A percentile compares a stretch with the other conserved stretches of the same genome.
phyloP scores from a whole-genome alignment of 2,888 invertebrate species.

The Aradus depressus region DNA sequence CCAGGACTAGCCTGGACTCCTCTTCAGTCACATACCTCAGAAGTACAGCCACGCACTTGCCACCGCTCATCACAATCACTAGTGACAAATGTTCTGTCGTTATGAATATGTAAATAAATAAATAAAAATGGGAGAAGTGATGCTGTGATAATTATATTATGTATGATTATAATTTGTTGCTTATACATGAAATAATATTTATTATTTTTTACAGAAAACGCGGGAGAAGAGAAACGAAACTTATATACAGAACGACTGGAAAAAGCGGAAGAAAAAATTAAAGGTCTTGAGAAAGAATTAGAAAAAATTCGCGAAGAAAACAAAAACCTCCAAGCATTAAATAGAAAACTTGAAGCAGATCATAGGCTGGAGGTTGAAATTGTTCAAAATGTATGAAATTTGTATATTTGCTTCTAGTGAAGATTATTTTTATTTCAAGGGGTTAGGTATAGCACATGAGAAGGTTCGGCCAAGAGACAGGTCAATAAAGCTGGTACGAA shows the following conservation, averaged over 20 bases:
- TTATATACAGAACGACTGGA: conserved; percentile 8
- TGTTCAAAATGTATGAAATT: conserved; percentile 40
- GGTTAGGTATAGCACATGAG: too few species aligned
- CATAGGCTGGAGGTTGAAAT: conserved; percentile 42
- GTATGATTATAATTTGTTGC: not conserved
- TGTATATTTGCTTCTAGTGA: not conserved
- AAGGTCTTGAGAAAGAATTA: conserved; percentile 34
- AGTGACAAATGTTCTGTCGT: too few species aligned
- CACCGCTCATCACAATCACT: too few species aligned
- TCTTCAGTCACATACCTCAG: too few species aligned
- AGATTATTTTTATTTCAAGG: not conserved
- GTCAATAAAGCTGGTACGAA: too few species aligned
- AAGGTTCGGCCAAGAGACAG: too few species aligned
- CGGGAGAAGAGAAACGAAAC: conserved; percentile 2
- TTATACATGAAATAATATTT: not conserved
- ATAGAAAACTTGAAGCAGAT: conserved; percentile 34
- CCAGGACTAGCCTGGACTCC: too few species aligned
- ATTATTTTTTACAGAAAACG: not conserved
- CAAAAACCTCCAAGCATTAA: conserved; percentile 38
- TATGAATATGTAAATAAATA: too few species aligned
- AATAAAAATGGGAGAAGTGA: not conserved
- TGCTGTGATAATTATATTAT: not conserved
- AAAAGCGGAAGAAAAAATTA: conserved; percentile 13
- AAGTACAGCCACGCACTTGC: too few species aligned
- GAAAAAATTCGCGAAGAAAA: conserved; percentile 41